Evolutionary conservation across 2,888 invertebrate species (phyloP), one percentile per base, ranked within the genome.

Genomic region (Thera obeliscata): DNA sequence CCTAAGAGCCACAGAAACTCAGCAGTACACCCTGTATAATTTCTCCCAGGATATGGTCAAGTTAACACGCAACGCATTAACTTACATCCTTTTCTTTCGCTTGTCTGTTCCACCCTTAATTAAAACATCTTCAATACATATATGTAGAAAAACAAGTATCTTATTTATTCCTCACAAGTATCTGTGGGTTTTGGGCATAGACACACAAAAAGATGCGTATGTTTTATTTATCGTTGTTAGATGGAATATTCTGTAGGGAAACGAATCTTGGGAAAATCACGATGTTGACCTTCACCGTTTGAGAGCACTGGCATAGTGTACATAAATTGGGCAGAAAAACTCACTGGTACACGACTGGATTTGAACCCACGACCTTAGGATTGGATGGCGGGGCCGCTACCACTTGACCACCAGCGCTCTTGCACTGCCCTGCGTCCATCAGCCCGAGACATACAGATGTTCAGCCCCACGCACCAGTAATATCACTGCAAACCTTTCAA

Each of bases 61-160:
- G 69, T 54, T 65, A 62, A 54, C 63, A 43, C 54, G 55, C 61
- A 59, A 50, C 56, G 61, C 66, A 66, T 67, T 55, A 43, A 41
- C 61, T 54, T 50, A 57, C 64, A 61, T 68, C 60, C 35, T 41
- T 64, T 59, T 66, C 59, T 55, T 56, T 63, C 66, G 43, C 54
- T 54, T 64, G 54, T 68, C 60, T 72, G 43, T 63, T 64, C 54
- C 57, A 58, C 41, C 43, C 66, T 50, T 72, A 68, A 73, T 75
- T 71, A 72, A 71, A 69, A 55, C 64, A 60, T 68, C 67, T 61
- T 54, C 61, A 46, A 70, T 71, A 67, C 61, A 62, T 69, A 70
- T 71, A 67, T 55, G 6, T 6, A 12, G 12, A 36, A 36, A 35
- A 50, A 52, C 52, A 33, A 33, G 8, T 33, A 33, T 52, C 33